These are phyloP conservation scores for Gambusia holbrooki DNA, from an alignment of 2,113 vertebrate genomes.

Conservation along the genomic window DNA sequence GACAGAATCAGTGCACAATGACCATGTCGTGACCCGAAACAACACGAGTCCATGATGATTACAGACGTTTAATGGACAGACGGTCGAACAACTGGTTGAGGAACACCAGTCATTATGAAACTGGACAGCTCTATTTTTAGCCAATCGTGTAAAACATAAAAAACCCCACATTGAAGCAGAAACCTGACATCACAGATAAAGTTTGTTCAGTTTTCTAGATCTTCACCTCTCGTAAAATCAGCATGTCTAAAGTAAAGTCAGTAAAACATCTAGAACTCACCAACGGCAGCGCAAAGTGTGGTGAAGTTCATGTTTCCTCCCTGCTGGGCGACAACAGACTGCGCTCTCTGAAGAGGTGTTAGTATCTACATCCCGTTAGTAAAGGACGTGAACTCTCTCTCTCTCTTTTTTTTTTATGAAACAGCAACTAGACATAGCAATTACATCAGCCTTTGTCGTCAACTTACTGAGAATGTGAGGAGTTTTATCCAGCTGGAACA, in stretches of 20 bases:
- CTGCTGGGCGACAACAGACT: not conserved
- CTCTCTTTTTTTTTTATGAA: no score
- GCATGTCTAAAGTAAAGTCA: not conserved
- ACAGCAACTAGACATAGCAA: no score
- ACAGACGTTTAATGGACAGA: no score
- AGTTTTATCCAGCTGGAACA: no score
- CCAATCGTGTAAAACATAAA: not conserved
- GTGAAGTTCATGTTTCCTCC: not conserved
- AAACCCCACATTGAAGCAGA: not conserved
- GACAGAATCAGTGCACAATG: no score
- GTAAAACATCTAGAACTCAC: constrained; percentile 2
- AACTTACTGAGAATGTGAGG: no score
- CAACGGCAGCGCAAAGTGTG: constrained; percentile 8
- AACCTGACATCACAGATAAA: not conserved
- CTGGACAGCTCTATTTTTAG: not conserved
- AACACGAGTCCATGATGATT: no score
- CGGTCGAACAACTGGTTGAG: no score
- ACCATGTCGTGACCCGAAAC: no score
- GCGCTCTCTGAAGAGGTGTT: not conserved
- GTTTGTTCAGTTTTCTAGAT: not conserved
- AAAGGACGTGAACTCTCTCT: not conserved
- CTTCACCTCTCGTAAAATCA: not conserved
- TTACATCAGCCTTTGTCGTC: no score
- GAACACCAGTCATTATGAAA: not conserved
- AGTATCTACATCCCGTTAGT: not conserved